phyloP scores from a whole-genome alignment of 2,113 vertebrate species.

The Hippocampus comes region DNA sequence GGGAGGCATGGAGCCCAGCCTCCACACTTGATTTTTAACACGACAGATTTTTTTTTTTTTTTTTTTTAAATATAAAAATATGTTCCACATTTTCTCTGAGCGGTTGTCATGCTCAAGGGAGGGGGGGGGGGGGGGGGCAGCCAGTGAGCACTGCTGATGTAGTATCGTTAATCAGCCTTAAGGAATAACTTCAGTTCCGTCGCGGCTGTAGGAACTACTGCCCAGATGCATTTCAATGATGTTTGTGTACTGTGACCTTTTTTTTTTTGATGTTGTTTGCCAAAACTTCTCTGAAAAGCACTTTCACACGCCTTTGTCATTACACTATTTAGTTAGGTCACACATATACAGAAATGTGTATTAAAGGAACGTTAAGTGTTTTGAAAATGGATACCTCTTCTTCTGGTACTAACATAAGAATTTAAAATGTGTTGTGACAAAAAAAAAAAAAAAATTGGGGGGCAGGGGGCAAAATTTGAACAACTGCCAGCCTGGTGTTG shows the following conservation, averaged over 20 bases:
- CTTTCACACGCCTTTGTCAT: slow-evolving; percentile 63
- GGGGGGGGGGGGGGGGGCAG: slow-evolving; percentile 44
- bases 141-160: slow-evolving; percentile 62
- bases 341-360: slow-evolving; percentile 59
- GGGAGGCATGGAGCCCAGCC: slow-evolving; percentile 29
- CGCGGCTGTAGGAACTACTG: slow-evolving; percentile 49
- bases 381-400: slow-evolving; percentile 71
- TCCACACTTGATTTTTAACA: slow-evolving; percentile 44
- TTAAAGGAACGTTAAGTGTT: slow-evolving; percentile 60
- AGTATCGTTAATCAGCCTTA: slow-evolving; percentile 63
- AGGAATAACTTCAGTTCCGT: slow-evolving; percentile 28
- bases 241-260: slow-evolving; percentile 59
- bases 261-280: slow-evolving; percentile 29
- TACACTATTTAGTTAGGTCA: slow-evolving; percentile 50
- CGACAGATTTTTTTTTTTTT: slow-evolving; percentile 35
- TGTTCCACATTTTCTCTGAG: slow-evolving; percentile 39
- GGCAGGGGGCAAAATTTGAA: slow-evolving; percentile 28
- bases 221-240: slow-evolving; percentile 51
- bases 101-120: slow-evolving; percentile 38
- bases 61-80: slow-evolving; percentile 12
- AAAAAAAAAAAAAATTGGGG: neutral
- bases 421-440: slow-evolving; percentile 61
- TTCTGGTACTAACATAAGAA: slow-evolving; percentile 56
- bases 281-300: slow-evolving; percentile 68
- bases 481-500: slow-evolving; percentile 34